These are phyloP conservation scores for Euglossa dilemma DNA, from an alignment of 1,140 invertebrate genomes.

Conservation along the genomic window DNA sequence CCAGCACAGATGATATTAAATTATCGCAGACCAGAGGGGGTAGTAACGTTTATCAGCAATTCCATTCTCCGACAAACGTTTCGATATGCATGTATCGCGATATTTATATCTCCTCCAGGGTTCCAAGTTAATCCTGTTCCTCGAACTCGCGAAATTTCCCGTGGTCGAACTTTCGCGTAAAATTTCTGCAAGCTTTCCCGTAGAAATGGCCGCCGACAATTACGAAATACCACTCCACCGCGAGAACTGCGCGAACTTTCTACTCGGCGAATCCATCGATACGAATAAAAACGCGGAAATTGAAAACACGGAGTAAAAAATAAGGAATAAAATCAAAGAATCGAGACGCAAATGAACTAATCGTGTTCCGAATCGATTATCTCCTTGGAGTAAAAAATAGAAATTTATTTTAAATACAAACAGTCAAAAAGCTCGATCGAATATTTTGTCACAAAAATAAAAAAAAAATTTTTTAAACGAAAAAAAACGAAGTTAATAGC, in stretches of 20 bases:
- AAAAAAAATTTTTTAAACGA: no score
- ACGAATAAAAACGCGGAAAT: background rate
- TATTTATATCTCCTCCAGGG: conserved; percentile 6
- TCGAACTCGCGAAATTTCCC: background rate
- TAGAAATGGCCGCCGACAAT: background rate
- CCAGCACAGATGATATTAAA: background rate
- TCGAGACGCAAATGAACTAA: background rate
- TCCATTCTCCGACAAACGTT: background rate
- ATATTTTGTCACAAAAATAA: no score
- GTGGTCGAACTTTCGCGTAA: background rate
- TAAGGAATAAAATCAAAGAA: background rate
- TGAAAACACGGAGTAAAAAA: no score
- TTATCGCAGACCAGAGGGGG: background rate
- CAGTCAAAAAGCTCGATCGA: no score
- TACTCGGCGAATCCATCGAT: no score
- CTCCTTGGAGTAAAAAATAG: no score
- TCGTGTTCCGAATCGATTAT: no score
- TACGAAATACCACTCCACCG: no score
- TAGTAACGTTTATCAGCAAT: conserved; percentile 1
- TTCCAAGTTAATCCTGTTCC: background rate
- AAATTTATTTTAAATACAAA: no score
- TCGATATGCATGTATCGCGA: background rate
- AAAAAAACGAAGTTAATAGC: background rate
- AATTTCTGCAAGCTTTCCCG: background rate
- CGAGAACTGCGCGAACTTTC: no score